Evolutionary conservation across 2,797 vertebrate genomes (phyloP), one percentile per base, ranked within the genome.

Genomic region (Crocodylus rhombifer): DNA sequence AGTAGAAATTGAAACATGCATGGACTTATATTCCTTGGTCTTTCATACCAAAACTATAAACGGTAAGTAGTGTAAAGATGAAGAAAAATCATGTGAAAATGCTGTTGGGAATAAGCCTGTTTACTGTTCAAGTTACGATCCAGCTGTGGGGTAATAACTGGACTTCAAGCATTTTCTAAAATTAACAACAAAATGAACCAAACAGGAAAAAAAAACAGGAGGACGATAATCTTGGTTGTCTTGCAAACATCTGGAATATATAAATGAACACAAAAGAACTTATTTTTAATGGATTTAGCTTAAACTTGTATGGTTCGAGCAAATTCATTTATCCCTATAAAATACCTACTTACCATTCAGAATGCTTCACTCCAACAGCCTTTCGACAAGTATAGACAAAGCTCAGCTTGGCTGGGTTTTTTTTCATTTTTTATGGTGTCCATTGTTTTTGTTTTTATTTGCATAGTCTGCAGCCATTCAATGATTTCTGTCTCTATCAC

Each of bases 221-320:
- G 61, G 64, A 71, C 75, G 81, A 33, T 26, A 42, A 73, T 85
- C 71, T 88, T 86, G 61, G 51, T 79, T 88, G 64, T 92, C 93
- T 80, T 71, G 42, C 80, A 55, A 87, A 88, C 92, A 95, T 91
- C 93, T 96, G 93, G 86, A 96, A 88, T 92, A 89, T 74, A 28
- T 82, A 90, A 96, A 51, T 2, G 3, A 55, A 71, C 61, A 76
- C 88, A 51, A 65, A 87, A 95, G 88, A 90, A 62, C 77, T 77
- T 30, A 16, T 61, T 75, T 82, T 81, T 30, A 61, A 61, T 26
- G 61, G 30, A 80, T 89, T 94, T 88, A 87, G 90, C 82, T 86
- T 84, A 86, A 92, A 92, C 63, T 89, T 63, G 55, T 75, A 80
- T 64, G 3, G 1, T 91, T 88, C 77, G 87, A 82, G 51, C 55